Evolutionary conservation across 2,888 invertebrate species (phyloP).

Genomic region (Drosophila meridionalis): DNA sequence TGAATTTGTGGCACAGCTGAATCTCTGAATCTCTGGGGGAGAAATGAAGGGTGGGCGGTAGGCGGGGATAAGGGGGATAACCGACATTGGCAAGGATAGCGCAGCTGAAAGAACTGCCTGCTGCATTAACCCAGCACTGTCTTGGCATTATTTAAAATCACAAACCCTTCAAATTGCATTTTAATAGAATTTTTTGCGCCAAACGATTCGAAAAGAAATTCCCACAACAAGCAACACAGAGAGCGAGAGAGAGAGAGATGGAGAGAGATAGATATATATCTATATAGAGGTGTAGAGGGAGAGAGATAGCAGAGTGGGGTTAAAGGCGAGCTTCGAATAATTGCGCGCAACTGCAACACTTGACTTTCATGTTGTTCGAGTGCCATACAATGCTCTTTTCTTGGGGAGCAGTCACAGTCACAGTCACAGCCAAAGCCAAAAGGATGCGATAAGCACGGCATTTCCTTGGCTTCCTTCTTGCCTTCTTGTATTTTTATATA

Average conservation of each 20-base stretch:
- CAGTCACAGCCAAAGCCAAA: constrained; percentile 30
- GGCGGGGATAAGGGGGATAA: constrained; percentile 9
- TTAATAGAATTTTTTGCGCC: constrained; percentile 79
- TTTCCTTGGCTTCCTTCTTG: constrained; percentile 30
- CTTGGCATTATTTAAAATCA: constrained; percentile 78
- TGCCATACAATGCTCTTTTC: constrained; percentile 74
- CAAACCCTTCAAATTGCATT: constrained; percentile 79
- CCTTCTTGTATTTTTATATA: too few species aligned
- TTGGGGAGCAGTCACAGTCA: constrained; percentile 55
- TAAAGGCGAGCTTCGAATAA: constrained; percentile 23
- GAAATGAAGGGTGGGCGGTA: neutral
- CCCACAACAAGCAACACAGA: constrained; percentile 32
- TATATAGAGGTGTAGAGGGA: too few species aligned
- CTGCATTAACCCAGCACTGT: constrained; percentile 49
- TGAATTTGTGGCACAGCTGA: constrained; percentile 40
- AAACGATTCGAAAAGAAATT: constrained; percentile 59
- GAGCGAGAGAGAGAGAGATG: too few species aligned
- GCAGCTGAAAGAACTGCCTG: constrained; percentile 35
- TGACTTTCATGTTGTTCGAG: constrained; percentile 74
- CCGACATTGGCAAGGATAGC: constrained; percentile 14
- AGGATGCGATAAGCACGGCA: constrained; percentile 69
- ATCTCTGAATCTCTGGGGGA: constrained; percentile 10
- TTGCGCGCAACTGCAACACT: constrained; percentile 73
- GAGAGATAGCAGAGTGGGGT: neutral
- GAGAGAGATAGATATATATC: neutral